A percentile compares a stretch with the other conserved stretches of the same genome.
Conservation (phyloP, 23 tunicate genomes). For the Trididemnum nubilum region DNA sequence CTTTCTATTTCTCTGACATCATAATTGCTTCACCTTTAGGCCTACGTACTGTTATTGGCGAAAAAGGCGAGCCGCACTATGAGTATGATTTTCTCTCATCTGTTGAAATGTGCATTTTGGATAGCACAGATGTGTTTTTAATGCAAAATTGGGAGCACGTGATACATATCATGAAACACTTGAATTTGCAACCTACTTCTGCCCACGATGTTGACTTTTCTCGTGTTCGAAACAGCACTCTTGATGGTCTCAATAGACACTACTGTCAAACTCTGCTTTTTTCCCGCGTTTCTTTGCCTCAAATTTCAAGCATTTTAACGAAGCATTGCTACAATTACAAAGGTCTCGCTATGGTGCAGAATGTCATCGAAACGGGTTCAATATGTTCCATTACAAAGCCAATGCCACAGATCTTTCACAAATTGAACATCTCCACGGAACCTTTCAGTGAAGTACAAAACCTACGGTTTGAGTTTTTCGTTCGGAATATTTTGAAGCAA, state of each 20-base stretch:
- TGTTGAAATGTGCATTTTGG: conserved; percentile 76
- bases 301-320: conserved; percentile 49
- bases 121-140: conserved; percentile 72
- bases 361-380: conserved; percentile 40
- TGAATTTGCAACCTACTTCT: conserved; percentile 71
- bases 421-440: neutral
- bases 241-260: conserved; percentile 72
- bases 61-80: conserved; percentile 73
- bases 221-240: conserved; percentile 56
- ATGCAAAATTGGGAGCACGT: conserved; percentile 98
- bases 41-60: conserved; percentile 80
- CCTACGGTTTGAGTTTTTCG: conserved; percentile 67
- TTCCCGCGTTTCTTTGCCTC: conserved; percentile 45
- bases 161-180: conserved; percentile 71
- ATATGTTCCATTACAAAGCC: conserved; percentile 61
- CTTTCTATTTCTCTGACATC: conserved; percentile 88
- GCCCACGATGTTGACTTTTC: conserved; percentile 88
- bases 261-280: conserved; percentile 69
- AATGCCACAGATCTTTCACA: conserved; percentile 56
- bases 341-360: conserved; percentile 48
- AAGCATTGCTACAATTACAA: conserved; percentile 68
- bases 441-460: conserved; percentile 39
- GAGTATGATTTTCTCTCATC: conserved; percentile 90
- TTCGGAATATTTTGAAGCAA: conserved; percentile 42
- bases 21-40: conserved; percentile 93